Base-by-base conservation (phyloP, 1,140 invertebrate genomes). In the Ptiloglossa arizonensis region DNA sequence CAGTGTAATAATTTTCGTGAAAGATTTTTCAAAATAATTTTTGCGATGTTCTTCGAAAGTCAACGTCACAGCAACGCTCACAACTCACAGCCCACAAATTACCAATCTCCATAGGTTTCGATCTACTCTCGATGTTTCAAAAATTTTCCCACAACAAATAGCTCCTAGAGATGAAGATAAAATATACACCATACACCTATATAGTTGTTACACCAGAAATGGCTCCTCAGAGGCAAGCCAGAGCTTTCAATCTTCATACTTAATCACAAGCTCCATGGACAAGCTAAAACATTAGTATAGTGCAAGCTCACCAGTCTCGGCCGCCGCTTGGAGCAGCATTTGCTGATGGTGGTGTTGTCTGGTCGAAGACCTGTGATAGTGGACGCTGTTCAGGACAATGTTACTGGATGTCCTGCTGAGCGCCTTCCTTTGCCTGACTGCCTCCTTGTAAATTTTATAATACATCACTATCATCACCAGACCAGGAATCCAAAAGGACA, bases 401-500 rank as follows among this genome's bases (percentile, higher is more conserved):
- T 97, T 97, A 77, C 96, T 96, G 24, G 96, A 96, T 11, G 96
- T 97, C 68, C 96, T 92, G 52, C 96, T 96, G 15, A 97, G 90
- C 1, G 97, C 97, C 87, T 97, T 97, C 80, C 97, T 94, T 91
- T 98, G 97, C 50, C 97, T 94, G 2, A 97, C 95, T 0, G 98
- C 98, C 91, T 98, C 97, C 87, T 96, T 95, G 92, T 97, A 98
- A 90, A 98, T 98, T 87, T 95, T 95, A 92, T 94, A 96, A 91
- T 98, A 98, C 95, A 98, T 98, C 57, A 96, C 96, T 71, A 98
- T 95, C 97, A 99, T 98, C 44, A 98, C 97, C 68, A 97, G 90
- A 82, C 97, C 97, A 2, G 98, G 98, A 88, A 98, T 97, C 97
- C 98, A 99, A 91, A 99, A 98, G 13, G 97, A 98, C 15, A 99